These are phyloP conservation scores for Acromyrmex charruanus DNA, from an alignment of 1,140 invertebrate species.

Conservation along the genomic window DNA sequence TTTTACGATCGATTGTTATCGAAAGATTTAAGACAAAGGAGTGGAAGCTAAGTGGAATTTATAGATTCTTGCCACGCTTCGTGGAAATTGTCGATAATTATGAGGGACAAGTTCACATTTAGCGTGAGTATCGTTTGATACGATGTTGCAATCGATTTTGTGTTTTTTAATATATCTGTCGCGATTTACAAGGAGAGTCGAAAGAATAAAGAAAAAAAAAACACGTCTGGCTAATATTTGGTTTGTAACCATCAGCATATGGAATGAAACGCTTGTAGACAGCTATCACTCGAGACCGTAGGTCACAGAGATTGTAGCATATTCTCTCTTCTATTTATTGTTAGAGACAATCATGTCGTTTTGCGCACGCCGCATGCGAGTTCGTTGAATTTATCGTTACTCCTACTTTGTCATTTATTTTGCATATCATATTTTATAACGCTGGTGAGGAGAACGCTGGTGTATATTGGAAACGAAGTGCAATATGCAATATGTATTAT, in stretches of 20 bases:
- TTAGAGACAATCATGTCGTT: constrained; percentile 13
- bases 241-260: not conserved
- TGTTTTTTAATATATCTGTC: not conserved
- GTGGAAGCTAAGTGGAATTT: not conserved
- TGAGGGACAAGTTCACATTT: constrained; percentile 80
- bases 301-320: constrained; percentile 22
- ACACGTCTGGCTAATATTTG: not conserved
- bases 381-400: not conserved
- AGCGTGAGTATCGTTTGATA: constrained; percentile 71
- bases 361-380: not conserved
- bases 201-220: not conserved
- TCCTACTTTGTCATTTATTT: not conserved
- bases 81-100: constrained; percentile 55
- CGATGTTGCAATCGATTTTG: not conserved
- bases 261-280: not conserved
- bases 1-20: not conserved
- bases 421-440: not conserved
- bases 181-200: not conserved
- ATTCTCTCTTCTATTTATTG: constrained; percentile 21
- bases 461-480: not conserved
- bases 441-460: not conserved
- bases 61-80: not conserved
- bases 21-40: not conserved
- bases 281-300: not conserved
- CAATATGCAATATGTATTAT: constrained; percentile 1